phyloP scores from a whole-genome alignment of 1,140 invertebrate genomes.

The Metopolophium dirhodum region DNA sequence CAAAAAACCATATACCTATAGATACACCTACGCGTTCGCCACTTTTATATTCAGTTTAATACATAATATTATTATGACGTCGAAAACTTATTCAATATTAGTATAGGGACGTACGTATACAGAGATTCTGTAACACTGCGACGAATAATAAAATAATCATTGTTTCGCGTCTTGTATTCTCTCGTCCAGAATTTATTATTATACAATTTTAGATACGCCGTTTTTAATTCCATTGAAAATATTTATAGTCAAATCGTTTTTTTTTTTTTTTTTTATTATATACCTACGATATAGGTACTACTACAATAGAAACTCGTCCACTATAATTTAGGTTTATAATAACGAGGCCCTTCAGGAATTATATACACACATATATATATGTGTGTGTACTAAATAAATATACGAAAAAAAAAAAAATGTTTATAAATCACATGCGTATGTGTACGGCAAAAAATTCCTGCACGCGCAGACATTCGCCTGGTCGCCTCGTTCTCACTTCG shows the following conservation, averaged over 20 bases:
- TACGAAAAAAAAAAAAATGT: not conserved
- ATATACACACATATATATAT: not conserved
- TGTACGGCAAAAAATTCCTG: conserved; percentile 49
- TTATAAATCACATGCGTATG: conserved; percentile 9
- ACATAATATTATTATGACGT: no score
- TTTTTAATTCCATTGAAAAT: conserved; percentile 34
- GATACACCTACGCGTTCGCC: no score
- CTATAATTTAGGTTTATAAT: conserved; percentile 30
- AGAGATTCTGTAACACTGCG: no score
- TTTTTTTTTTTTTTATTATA: no score
- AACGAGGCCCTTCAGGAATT: conserved; percentile 12
- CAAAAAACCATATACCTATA: no score
- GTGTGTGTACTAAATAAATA: not conserved
- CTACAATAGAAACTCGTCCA: conserved; percentile 21
- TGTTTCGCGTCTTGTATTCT: not conserved
- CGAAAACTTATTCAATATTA: no score
- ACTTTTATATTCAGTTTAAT: no score
- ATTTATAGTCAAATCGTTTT: conserved; percentile 8
- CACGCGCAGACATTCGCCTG: conserved; percentile 54
- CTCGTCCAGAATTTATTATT: not conserved
- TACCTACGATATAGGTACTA: no score
- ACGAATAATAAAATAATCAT: not conserved
- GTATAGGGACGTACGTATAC: no score
- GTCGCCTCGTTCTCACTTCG: conserved; percentile 28
- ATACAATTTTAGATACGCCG: not conserved